A percentile compares a stretch with the other conserved stretches of the same genome.
Evolutionary conservation across 1,140 invertebrate species (phyloP).

Genomic region (Choristoneura fumiferana): DNA sequence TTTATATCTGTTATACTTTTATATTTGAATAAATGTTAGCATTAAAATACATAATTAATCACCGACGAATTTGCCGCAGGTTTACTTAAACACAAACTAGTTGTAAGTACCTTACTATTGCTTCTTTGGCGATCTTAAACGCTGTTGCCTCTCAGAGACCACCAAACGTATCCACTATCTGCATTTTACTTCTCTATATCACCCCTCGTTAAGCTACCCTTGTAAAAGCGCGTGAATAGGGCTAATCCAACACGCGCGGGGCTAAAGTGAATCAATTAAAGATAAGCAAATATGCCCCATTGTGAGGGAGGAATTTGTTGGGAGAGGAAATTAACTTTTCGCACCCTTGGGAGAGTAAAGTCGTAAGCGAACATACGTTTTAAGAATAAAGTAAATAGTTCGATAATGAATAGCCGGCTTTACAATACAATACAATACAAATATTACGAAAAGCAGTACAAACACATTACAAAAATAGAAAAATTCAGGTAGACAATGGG

Average conservation of each 20-base stretch:
- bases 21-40: too few relatives aligned
- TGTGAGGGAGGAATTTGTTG: slow-evolving; percentile 71
- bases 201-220: slow-evolving; percentile 70
- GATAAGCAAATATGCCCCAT: slow-evolving; percentile 75
- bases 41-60: too few relatives aligned
- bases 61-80: too few relatives aligned
- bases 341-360: slow-evolving; percentile 37
- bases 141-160: slow-evolving; percentile 14
- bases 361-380: slow-evolving; percentile 44
- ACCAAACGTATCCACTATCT: not conserved
- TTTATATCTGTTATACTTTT: too few relatives aligned
- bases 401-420: too few relatives aligned
- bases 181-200: slow-evolving; percentile 28
- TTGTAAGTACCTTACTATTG: too few relatives aligned
- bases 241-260: slow-evolving; percentile 67
- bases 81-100: too few relatives aligned
- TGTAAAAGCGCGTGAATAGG: slow-evolving; percentile 75
- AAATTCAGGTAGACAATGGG: too few relatives aligned
- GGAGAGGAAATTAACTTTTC: slow-evolving; percentile 75
- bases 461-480: too few relatives aligned
- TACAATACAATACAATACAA: too few relatives aligned
- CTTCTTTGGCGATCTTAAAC: too few relatives aligned
- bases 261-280: slow-evolving; percentile 77
- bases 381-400: slow-evolving; percentile 3
- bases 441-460: too few relatives aligned